Percentiles rank a stretch among this genome's conserved stretches.
phyloP scores from a whole-genome alignment of 2,888 invertebrate species.

The Monopis laevigella region DNA sequence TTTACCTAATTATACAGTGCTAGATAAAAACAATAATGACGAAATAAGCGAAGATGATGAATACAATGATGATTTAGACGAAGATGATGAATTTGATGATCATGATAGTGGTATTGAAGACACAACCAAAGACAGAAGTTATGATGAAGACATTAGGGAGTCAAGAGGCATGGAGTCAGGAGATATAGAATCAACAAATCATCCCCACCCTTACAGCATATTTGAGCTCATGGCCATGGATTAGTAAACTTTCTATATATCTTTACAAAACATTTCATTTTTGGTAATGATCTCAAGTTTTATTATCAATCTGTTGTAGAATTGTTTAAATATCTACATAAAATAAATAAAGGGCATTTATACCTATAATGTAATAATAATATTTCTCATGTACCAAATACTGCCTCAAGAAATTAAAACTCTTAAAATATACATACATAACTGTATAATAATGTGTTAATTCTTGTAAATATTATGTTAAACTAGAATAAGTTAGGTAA shows the following conservation, averaged over 20 bases:
- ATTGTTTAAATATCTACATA: too few relatives aligned
- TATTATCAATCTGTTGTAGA: too few relatives aligned
- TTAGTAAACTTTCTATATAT: too few relatives aligned
- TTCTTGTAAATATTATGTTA: slow-evolving; percentile 7
- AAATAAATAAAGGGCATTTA: too few relatives aligned
- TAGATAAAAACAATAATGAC: slow-evolving; percentile 18
- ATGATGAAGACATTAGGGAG: slow-evolving; percentile 20
- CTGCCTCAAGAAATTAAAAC: too few relatives aligned
- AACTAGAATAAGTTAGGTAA: slow-evolving; percentile 4
- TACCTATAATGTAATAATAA: too few relatives aligned
- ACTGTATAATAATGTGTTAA: too few relatives aligned
- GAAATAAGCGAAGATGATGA: slow-evolving; percentile 35
- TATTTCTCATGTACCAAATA: too few relatives aligned
- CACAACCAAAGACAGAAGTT: slow-evolving; percentile 13
- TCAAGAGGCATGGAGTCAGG: background rate
- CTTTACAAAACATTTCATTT: too few relatives aligned
- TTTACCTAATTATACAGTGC: background rate
- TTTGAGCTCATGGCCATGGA: slow-evolving; percentile 57
- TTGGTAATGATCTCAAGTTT: too few relatives aligned
- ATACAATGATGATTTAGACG: slow-evolving; percentile 33
- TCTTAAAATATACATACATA: too few relatives aligned
- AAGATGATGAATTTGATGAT: slow-evolving; percentile 23
- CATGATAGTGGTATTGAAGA: slow-evolving; percentile 22
- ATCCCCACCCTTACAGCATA: slow-evolving; percentile 33
- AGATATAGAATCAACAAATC: background rate